Base-by-base conservation (phyloP, 2,888 invertebrate genomes). In the Lathronympha strigana region DNA sequence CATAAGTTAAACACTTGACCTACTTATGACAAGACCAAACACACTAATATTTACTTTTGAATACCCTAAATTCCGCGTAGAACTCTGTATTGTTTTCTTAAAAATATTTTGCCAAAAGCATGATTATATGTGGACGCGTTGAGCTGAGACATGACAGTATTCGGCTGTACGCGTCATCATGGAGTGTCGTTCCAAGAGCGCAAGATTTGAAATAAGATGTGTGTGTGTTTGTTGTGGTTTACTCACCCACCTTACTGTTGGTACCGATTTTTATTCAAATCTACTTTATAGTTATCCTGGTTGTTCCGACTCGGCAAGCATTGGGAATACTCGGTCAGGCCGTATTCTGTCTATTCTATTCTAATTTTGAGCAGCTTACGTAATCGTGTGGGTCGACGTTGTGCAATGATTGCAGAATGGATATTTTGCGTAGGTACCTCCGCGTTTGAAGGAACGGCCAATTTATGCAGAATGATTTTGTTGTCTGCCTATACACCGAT, bases 341-440 rank as follows among this genome's bases (percentile, higher is more conserved):
- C 74, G 74, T 78, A 57, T 51, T 40, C 63, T 50, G 63, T 66
- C 64, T 67, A 76, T 81, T 83, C 82, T 83, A 83, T 87, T 86
- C 84, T 83, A 83, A 81, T 81, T 81, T 74, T 78, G 79, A 78
- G 69, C 63, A 68, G 70, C 76, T 85, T 84, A 78, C 82, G 79
- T 76, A 87, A 86, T 61, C 60, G 61, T 38, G 66, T 61, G 54
- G 60, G 64, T 45, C 49, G 23, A 40, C 47, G 61, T 66, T 66
- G 66, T 66, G 66, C 66, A 66, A 61, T 47, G 64, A 33, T 50
- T 47, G 66, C 66, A 53, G 60, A 66, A 64, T 64, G 64, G 55
- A 64, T 64, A 53, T 64, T 57, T 19, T 57, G 43, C 43, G 57
- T n/a, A n/a, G n/a, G n/a, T 57, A 57, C 57, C 45, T 57, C 31